Evolutionary conservation across 2,113 vertebrate species (phyloP).

Genomic region (Epinephelus cyanopodus): DNA sequence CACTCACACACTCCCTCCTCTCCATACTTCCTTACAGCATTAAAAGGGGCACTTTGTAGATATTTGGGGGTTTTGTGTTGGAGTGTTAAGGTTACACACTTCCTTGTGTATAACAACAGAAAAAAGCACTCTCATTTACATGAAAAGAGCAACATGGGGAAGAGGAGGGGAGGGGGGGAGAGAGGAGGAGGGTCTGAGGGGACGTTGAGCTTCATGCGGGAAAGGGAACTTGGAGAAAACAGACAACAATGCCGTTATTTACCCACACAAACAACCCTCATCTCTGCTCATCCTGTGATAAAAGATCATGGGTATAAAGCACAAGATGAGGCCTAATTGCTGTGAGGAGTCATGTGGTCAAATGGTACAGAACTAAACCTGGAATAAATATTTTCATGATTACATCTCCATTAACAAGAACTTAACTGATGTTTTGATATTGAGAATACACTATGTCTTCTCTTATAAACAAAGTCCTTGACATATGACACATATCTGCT

Average conservation of each 20-base stretch:
- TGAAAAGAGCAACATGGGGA: constrained; percentile 84
- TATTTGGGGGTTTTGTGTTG: constrained; percentile 83
- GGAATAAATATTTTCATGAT: background rate
- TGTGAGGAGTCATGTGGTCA: constrained; percentile 22
- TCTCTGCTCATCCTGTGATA: constrained; percentile 80
- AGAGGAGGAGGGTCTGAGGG: constrained; percentile 31
- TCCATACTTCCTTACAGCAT: constrained; percentile 76
- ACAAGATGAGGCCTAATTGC: constrained; percentile 47
- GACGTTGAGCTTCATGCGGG: constrained; percentile 75
- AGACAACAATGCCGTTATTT: constrained; percentile 83
- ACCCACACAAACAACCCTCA: constrained; percentile 73
- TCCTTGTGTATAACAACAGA: constrained; percentile 90
- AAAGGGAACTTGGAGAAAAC: constrained; percentile 79
- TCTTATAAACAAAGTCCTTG: background rate
- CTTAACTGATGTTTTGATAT: background rate
- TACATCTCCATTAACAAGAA: background rate
- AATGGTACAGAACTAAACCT: background rate
- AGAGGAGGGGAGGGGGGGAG: constrained; percentile 30
- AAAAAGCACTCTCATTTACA: constrained; percentile 85
- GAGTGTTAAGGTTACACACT: constrained; percentile 87
- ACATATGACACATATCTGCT: background rate
- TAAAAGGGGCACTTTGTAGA: constrained; percentile 83
- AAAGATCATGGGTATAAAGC: constrained; percentile 66
- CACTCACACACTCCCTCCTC: background rate
- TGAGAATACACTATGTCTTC: background rate